Conservation (phyloP, 2,113 vertebrate genomes). For the Carassius carassius region DNA sequence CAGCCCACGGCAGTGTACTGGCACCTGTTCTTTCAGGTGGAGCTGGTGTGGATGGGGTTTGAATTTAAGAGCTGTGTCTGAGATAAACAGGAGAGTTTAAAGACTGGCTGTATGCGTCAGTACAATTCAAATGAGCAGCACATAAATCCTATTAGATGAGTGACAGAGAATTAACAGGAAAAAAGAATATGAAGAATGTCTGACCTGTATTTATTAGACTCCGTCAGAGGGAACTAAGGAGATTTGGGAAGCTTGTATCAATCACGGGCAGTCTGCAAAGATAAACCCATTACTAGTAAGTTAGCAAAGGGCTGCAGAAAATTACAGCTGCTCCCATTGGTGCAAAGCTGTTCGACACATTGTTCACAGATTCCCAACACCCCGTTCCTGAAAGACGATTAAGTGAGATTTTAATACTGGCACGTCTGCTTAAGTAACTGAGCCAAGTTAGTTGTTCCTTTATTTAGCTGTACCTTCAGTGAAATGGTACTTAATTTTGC, state of each 20-base stretch:
- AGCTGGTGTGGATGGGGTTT: conserved; percentile 4
- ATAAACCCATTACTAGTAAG: conserved; percentile 73
- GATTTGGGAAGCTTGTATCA: conserved; percentile 74
- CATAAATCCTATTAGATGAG: conserved; percentile 76
- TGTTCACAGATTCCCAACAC: conserved; percentile 66
- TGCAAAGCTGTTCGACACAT: conserved; percentile 70
- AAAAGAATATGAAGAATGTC: conserved; percentile 67
- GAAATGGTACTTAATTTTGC: conserved; percentile 56
- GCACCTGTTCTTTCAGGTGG: conserved; percentile 10
- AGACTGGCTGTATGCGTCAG: conserved; percentile 59
- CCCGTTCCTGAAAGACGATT: conserved; percentile 68
- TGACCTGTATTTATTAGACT: conserved; percentile 75
- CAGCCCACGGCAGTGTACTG: neutral
- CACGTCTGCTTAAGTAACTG: conserved; percentile 67
- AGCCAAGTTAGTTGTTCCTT: conserved; percentile 59
- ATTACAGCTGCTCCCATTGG: conserved; percentile 68
- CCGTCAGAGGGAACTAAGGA: conserved; percentile 72
- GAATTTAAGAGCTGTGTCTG: conserved; percentile 18
- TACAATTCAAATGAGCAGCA: conserved; percentile 74
- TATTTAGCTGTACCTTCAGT: conserved; percentile 57
- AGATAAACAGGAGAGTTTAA: conserved; percentile 66
- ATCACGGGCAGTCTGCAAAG: conserved; percentile 70
- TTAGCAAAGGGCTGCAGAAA: conserved; percentile 74
- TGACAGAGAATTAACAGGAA: conserved; percentile 68
- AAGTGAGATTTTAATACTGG: conserved; percentile 64